These are phyloP conservation scores for Conus ventricosus DNA, from an alignment of 1,140 invertebrate genomes.

Conservation along the genomic window DNA sequence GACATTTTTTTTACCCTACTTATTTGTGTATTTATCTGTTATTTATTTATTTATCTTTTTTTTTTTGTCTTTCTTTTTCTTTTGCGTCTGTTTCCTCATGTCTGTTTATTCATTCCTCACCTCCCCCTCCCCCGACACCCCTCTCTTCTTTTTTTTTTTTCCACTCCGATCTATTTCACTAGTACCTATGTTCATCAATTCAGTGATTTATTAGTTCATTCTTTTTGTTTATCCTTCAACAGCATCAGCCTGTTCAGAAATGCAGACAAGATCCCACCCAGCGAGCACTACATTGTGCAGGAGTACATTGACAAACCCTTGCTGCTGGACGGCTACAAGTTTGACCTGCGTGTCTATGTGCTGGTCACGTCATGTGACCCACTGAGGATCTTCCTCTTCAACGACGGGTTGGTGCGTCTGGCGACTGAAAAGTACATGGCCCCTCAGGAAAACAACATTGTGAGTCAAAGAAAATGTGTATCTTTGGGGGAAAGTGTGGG, in stretches of 20 bases:
- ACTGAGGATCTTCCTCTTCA: constrained; percentile 73
- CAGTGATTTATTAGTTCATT: no score
- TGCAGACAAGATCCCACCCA: constrained; percentile 70
- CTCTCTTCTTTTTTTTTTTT: no score
- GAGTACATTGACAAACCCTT: constrained; percentile 75
- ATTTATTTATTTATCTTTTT: not conserved
- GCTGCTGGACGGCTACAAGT: constrained; percentile 74
- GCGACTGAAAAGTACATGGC: constrained; percentile 74
- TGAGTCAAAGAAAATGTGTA: constrained; percentile 50
- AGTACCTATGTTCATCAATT: no score
- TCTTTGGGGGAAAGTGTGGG: not conserved
- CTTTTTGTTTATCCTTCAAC: constrained; percentile 44
- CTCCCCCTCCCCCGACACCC: not conserved
- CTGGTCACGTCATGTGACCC: constrained; percentile 75
- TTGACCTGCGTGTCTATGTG: constrained; percentile 74
- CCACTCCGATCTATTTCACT: no score
- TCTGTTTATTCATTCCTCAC: not conserved
- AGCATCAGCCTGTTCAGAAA: constrained; percentile 71
- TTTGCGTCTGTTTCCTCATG: not conserved
- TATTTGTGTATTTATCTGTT: no score
- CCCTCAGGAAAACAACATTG: constrained; percentile 71
- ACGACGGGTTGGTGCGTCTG: constrained; percentile 73
- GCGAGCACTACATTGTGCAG: constrained; percentile 72
- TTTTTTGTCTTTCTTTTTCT: not conserved
- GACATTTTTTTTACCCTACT: not conserved